Evolutionary conservation across 2,797 vertebrate species (phyloP).

Genomic region (Rhinoraja longicauda): DNA sequence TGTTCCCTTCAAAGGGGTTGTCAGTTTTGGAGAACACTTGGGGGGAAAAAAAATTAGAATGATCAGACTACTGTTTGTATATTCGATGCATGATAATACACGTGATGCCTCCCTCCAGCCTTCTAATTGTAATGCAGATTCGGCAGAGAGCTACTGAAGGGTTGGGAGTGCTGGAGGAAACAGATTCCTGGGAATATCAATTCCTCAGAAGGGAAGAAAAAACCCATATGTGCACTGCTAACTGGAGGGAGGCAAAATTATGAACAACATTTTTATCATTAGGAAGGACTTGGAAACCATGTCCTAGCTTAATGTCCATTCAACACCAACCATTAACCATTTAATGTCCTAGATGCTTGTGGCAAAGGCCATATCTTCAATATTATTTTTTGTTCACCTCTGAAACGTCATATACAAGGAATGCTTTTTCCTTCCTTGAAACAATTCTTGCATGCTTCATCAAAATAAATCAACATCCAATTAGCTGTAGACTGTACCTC

Average conservation of each 20-base stretch:
- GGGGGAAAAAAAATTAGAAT: not conserved
- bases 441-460: not conserved
- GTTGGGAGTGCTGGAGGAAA: not conserved
- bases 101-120: not conserved
- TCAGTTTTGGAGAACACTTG: not conserved
- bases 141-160: not conserved
- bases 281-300: not conserved
- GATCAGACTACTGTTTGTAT: not conserved
- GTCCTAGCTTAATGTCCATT: not conserved
- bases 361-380: not conserved
- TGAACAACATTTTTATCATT: not conserved
- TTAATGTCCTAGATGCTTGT: not conserved
- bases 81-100: not conserved
- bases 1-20: not conserved
- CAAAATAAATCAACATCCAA: not conserved
- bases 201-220: not conserved
- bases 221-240: not conserved
- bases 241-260: not conserved
- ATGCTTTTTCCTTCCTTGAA: not conserved
- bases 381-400: not conserved
- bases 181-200: not conserved
- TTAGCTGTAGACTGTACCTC: slow-evolving; percentile 68
- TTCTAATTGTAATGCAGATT: not conserved
- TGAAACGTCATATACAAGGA: not conserved
- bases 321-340: too few species aligned